Evolutionary conservation across 2,888 invertebrate genomes (phyloP), one percentile per base, ranked within the genome.

Genomic region (Leucophenga montana): DNA sequence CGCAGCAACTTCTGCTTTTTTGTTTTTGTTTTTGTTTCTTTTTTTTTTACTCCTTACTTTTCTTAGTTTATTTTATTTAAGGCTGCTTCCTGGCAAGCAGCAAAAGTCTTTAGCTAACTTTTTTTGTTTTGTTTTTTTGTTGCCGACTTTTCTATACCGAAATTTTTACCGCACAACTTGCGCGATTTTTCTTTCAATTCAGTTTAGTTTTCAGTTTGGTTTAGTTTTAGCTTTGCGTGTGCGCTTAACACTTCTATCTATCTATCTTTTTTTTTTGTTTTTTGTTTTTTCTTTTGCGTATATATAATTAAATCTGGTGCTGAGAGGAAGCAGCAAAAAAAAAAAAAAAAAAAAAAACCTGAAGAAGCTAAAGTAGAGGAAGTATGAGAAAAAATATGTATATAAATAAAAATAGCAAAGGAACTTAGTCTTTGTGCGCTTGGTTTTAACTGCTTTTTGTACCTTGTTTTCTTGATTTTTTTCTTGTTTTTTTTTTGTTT

Each of bases 101-200:
- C n/a, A n/a, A n/a, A n/a, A n/a, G n/a, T n/a, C n/a, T n/a, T n/a
- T n/a, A n/a, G n/a, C n/a, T 68, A 75, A 70, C 73, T 71, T 75
- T 74, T 73, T 75, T 72, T 68, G 73, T 80, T 83, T 82, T 82
- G 81, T 82, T 79, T 80, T 80, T 80, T 82, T 80, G 59, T 70
- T 65, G 48, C 77, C 46, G 50, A 46, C 22, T 22, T 13, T 56
- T 4, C 18, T 56, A 5, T 39, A 39, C 39, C 8, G 9, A 39
- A 39, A 39, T 11, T 11, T 11, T 39, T 39, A 39, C 39, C 39
- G 39, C 27, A 27, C 27, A 27, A 27, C 27, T 27, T 27, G 27
- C 39, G 39, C 39, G 39, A 39, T 39, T 39, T 39, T 39, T 39
- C 39, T 39, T 39, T 39, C 39, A 39, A 39, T 39, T 39, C 11